Evolutionary conservation across 2,797 vertebrate genomes (phyloP), one percentile per base, ranked within the genome.

Genomic region (Tarsius wallacei): DNA sequence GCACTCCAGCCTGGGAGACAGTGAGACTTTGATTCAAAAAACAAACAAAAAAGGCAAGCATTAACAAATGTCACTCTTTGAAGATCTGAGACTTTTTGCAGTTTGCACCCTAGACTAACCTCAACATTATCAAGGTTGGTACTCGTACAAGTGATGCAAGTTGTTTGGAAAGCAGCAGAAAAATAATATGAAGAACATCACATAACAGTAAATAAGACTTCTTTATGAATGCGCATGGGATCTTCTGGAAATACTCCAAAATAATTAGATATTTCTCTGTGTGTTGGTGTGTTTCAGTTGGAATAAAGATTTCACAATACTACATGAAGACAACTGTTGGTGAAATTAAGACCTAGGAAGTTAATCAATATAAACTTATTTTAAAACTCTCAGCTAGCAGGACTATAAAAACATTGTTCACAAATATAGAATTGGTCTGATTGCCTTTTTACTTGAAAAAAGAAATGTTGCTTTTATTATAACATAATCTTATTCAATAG

Each of bases 281-380:
- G 9, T 63, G 31, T 53, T 47, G 10, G 1, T 64, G 55, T 53
- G 16, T 55, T 70, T 71, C 8, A 66, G 26, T 31, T 9, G 13
- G 26, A 91, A 78, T 33, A 63, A 83, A 81, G 12, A 63, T 36
- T 90, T 90, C 55, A 0, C 53, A 55, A 55, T 76, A 84, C 21
- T 63, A 22, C 0, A 3, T n/a, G 31, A 96, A 13, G 61, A 81
- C 42, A 76, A 73, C 4, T 51, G 9, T 53, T 31, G 28, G 0
- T 19, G 7, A 73, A 86, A 87, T 59, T 78, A 90, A 84, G 47
- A 93, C 36, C 12, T 28, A 16, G 63, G n/a, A 47, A 21, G 28
- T 91, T 91, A 55, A 59, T 86, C 10, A 57, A 57, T 31, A 76
- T 17, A 94, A 96, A 76, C 17, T 11, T 59, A 63, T 19, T 78